Percentiles rank a stretch among this genome's conserved stretches.
These are phyloP conservation scores for Lithobius niger DNA, from an alignment of 1,140 invertebrate genomes.

Conservation along the genomic window DNA sequence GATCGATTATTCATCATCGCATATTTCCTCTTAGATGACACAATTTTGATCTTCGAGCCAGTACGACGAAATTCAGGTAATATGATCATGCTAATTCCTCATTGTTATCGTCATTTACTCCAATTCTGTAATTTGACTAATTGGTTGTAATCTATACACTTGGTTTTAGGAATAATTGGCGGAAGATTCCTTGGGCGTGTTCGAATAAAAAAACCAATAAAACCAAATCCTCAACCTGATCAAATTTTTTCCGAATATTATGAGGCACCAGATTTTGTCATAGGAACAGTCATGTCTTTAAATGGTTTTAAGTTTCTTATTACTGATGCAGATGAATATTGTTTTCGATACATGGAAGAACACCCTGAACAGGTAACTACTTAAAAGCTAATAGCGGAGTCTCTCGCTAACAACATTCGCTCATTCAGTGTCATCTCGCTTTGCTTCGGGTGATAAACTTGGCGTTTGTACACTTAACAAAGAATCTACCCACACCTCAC, in stretches of 20 bases:
- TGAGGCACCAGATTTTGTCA: conserved; percentile 58
- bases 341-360: conserved; percentile 73
- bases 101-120: neutral
- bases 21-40: conserved; percentile 69
- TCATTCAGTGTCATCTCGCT: too few species aligned
- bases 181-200: conserved; percentile 52
- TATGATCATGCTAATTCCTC: neutral
- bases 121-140: neutral
- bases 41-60: conserved; percentile 61
- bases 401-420: too few species aligned
- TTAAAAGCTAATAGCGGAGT: too few species aligned
- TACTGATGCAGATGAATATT: conserved; percentile 68
- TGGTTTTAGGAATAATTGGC: conserved; percentile 37
- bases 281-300: conserved; percentile 58
- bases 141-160: neutral
- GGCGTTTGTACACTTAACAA: too few species aligned
- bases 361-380: conserved; percentile 54
- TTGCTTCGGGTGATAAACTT: too few species aligned
- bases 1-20: conserved; percentile 63
- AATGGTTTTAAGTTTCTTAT: conserved; percentile 63
- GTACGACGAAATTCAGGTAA: conserved; percentile 56
- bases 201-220: conserved; percentile 50
- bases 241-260: conserved; percentile 34
- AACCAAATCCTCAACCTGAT: conserved; percentile 24
- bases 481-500: too few species aligned